These are phyloP conservation scores for Ramphastos sulfuratus DNA, from an alignment of 2,113 vertebrate species.

Conservation along the genomic window DNA sequence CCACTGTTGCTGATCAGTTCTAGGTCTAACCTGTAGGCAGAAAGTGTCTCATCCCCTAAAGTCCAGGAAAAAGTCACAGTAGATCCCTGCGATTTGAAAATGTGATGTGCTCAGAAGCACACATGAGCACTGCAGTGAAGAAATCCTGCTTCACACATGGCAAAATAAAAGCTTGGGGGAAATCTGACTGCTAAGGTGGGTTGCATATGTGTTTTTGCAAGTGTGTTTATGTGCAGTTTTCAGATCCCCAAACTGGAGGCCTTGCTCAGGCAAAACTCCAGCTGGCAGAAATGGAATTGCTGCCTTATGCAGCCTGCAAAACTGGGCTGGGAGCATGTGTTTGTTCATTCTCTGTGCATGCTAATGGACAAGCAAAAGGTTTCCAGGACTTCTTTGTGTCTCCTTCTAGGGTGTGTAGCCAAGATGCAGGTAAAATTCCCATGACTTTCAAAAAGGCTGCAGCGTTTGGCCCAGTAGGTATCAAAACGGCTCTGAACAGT, in stretches of 20 bases:
- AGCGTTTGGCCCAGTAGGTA: constrained; percentile 15
- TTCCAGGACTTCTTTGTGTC: background rate
- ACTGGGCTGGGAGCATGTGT: background rate
- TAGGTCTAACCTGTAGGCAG: background rate
- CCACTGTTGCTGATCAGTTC: background rate
- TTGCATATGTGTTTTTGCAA: constrained; percentile 33
- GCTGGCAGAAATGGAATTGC: background rate
- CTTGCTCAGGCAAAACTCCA: constrained; percentile 41
- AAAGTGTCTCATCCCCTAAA: background rate
- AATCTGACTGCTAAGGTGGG: background rate
- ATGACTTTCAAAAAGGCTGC: background rate
- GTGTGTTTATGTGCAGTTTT: constrained; percentile 3
- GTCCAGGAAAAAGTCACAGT: background rate
- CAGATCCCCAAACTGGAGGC: constrained; percentile 8
- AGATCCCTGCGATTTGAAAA: constrained; percentile 19
- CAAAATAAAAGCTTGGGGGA: background rate
- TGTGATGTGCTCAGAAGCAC: background rate
- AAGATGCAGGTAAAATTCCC: constrained; percentile 22
- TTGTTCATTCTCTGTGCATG: background rate
- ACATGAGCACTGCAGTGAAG: background rate
- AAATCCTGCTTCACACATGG: background rate
- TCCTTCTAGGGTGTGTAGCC: accelerated
- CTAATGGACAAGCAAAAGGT: background rate
- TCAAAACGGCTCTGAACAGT: constrained; percentile 2
- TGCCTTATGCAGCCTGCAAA: constrained; percentile 4